These are phyloP conservation scores for Cephalopterus ornatus DNA, from an alignment of 2,113 vertebrate genomes.

Conservation along the genomic window DNA sequence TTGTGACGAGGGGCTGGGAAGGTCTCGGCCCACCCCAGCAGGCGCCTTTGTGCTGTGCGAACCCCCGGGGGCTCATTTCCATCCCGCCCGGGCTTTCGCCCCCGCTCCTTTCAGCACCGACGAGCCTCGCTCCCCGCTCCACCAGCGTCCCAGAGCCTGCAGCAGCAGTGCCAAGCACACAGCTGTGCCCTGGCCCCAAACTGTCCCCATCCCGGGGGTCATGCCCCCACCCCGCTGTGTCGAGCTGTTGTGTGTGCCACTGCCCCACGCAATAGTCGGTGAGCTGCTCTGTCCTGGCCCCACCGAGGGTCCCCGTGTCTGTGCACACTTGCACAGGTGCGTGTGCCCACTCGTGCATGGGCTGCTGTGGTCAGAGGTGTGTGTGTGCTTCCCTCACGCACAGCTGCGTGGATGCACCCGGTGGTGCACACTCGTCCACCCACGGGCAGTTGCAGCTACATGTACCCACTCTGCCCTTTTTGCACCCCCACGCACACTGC, in stretches of 20 bases:
- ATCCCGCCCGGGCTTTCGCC: background rate
- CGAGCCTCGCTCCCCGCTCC: background rate
- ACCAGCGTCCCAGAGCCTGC: background rate
- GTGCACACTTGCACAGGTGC: background rate
- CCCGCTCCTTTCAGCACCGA: background rate
- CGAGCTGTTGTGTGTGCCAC: rapidly evolving
- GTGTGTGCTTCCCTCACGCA: rapidly evolving
- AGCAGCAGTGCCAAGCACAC: background rate
- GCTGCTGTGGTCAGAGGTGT: rapidly evolving
- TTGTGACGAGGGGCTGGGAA: constrained; percentile 47
- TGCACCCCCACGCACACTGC: no score
- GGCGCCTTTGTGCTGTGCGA: constrained; percentile 34
- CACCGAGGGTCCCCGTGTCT: background rate
- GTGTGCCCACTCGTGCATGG: rapidly evolving
- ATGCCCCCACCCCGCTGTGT: rapidly evolving
- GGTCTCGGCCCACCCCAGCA: constrained; percentile 54
- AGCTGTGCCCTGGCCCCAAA: background rate
- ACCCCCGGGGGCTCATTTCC: constrained; percentile 62
- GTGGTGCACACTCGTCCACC: rapidly evolving
- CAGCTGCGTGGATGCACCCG: background rate
- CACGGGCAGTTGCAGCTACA: background rate
- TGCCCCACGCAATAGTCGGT: rapidly evolving
- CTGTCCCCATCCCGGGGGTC: background rate
- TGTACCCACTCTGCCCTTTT: background rate
- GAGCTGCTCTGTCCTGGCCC: background rate